Evolutionary conservation across 2,113 vertebrate species (phyloP), one percentile per base, ranked within the genome.

Genomic region (Spheniscus mendiculus): DNA sequence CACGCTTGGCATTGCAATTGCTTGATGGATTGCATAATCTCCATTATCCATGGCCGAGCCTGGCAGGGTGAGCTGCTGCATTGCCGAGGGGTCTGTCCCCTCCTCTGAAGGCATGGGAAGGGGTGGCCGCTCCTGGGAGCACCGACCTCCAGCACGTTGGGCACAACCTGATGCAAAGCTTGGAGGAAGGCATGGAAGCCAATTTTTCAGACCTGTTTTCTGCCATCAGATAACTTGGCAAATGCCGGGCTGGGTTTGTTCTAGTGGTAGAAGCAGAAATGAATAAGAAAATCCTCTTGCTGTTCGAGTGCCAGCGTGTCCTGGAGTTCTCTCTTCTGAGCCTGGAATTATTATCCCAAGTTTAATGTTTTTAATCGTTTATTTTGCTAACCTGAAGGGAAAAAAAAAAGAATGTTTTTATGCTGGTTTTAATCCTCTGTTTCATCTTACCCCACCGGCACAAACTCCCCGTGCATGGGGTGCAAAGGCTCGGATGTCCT

Each of bases 81-180:
- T 5, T 59, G 67, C 32, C 0, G 0, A 40, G 40, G 50, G 61
- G 16, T 45, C 25, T 0, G 4, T 79, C 12, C 18, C 10, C 12
- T 79, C 21, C 53, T 62, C 7, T 0, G 9, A 52, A 45, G 22
- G 25, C 0, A 0, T 45, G 47, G 47, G 38, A 73, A 73, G 34
- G 16, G 19, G 6, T 42, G 44, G 17, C 5, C 2, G 6, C 25
- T 77, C 19, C 29, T 1, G 0, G 2, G n/a, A 65, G 6, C 18
- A 29, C 71, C 2, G 1, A 34, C 34, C 27, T 72, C 36, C 8
- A 3, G 30, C 26, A 30, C 0, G 4, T 20, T 66, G 36, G 50
- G 32, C n/a, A 67, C 22, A 71, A 8, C 38, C 22, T 55, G 38
- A 8, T 44, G 63, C 42, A 87, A 56, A 74, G 14, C 25, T 78